phyloP scores from a whole-genome alignment of 2,888 invertebrate species.

The Lomographa bimaculata region DNA sequence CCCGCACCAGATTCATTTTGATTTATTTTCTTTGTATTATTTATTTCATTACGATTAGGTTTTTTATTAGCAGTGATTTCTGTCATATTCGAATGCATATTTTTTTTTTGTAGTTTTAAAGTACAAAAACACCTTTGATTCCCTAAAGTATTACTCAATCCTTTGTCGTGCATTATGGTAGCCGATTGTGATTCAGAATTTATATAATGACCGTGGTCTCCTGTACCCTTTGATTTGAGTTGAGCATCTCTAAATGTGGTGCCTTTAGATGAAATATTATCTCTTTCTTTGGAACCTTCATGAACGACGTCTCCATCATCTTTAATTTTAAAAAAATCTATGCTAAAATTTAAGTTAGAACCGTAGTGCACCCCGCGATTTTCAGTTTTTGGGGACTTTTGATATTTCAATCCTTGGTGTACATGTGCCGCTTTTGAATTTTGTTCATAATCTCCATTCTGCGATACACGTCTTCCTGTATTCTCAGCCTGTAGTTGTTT shows the following conservation, averaged over 20 bases:
- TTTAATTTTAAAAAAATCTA: slow-evolving; percentile 41
- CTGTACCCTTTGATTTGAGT: slow-evolving; percentile 11
- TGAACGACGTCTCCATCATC: too few relatives aligned
- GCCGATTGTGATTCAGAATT: slow-evolving; percentile 5
- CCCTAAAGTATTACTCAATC: background rate
- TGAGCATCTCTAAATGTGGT: slow-evolving; percentile 5
- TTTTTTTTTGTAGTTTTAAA: slow-evolving; percentile 33
- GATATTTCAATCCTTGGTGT: slow-evolving; percentile 5
- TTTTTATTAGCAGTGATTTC: background rate
- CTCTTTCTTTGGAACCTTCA: too few relatives aligned
- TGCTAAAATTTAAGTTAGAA: slow-evolving; percentile 42
- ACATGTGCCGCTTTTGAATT: slow-evolving; percentile 1
- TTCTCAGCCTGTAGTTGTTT: too few relatives aligned
- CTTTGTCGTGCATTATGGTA: slow-evolving; percentile 6
- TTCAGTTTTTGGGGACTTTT: slow-evolving; percentile 10
- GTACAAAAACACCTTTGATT: slow-evolving; percentile 43
- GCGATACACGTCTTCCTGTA: too few relatives aligned
- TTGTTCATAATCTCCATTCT: slow-evolving; percentile 9
- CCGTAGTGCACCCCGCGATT: slow-evolving; percentile 34
- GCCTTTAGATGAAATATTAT: slow-evolving; percentile 3
- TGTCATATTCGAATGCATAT: background rate
- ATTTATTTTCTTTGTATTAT: background rate
- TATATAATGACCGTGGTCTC: background rate
- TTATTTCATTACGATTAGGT: slow-evolving; percentile 2
- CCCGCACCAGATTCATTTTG: too few relatives aligned